A percentile compares a stretch with the other conserved stretches of the same genome.
Conservation (phyloP, 2,797 vertebrate genomes). For the Pogonophryne albipinna region DNA sequence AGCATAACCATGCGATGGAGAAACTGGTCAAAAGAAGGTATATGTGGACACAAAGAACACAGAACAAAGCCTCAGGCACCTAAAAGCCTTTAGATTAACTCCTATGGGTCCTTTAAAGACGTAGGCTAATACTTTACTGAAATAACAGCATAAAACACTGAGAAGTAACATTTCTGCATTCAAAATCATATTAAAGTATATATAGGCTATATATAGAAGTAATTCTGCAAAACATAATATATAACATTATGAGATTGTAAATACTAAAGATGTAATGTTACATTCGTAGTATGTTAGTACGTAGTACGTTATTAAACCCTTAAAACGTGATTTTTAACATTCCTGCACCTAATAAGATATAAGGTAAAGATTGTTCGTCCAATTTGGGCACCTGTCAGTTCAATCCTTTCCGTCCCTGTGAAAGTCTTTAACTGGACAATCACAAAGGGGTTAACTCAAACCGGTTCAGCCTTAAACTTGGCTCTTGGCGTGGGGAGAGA, state of each 20-base stretch:
- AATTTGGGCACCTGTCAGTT: background rate
- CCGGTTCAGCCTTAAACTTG: slow-evolving; percentile 80
- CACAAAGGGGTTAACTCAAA: slow-evolving; percentile 83
- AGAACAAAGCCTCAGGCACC: background rate
- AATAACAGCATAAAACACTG: background rate
- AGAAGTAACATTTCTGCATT: slow-evolving; percentile 3
- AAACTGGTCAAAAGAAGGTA: slow-evolving; percentile 8
- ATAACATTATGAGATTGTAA: background rate
- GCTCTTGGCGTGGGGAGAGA: slow-evolving; percentile 82
- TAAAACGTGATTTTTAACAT: background rate
- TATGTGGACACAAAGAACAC: background rate
- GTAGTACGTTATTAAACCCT: background rate
- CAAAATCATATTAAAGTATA: background rate
- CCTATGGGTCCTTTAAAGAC: background rate
- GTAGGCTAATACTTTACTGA: background rate
- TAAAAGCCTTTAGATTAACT: background rate
- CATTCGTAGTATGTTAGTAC: background rate
- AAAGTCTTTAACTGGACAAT: slow-evolving; percentile 52
- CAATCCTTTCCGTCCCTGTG: slow-evolving; percentile 15
- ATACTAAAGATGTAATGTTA: background rate
- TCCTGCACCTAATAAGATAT: background rate
- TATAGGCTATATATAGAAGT: background rate
- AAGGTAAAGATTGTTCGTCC: background rate
- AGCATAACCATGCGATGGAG: background rate
- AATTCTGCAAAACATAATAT: background rate